phyloP scores from a whole-genome alignment of 1,140 invertebrate genomes.

The Agrilus planipennis region DNA sequence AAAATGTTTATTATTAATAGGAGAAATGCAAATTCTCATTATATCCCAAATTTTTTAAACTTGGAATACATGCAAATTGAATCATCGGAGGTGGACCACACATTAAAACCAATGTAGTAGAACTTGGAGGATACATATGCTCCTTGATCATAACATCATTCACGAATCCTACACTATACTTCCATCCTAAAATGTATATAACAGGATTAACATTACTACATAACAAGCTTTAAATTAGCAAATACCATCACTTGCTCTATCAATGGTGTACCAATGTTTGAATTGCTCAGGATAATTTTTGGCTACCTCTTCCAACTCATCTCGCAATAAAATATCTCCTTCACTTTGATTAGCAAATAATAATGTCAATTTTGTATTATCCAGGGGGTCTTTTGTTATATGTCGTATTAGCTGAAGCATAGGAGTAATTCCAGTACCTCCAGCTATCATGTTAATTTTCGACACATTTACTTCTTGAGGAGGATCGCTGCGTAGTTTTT shows the following conservation, averaged over 20 bases:
- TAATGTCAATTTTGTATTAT: constrained; percentile 69
- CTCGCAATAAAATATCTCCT: constrained; percentile 84
- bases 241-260: constrained; percentile 67
- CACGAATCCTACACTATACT: constrained; percentile 85
- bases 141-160: constrained; percentile 83
- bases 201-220: background rate
- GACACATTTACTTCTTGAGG: constrained; percentile 52
- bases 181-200: constrained; percentile 60
- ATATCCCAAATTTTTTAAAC: constrained; percentile 86
- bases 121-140: constrained; percentile 70
- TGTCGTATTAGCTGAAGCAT: constrained; percentile 89
- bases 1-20: no score
- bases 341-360: constrained; percentile 97
- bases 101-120: constrained; percentile 77
- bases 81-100: constrained; percentile 99
- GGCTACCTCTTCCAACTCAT: constrained; percentile 77
- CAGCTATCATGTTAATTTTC: constrained; percentile 70
- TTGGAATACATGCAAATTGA: constrained; percentile 91
- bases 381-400: constrained; percentile 67
- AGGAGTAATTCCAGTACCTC: constrained; percentile 87
- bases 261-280: constrained; percentile 89
- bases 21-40: constrained; percentile 68
- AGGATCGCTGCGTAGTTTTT: constrained; percentile 78
- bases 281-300: constrained; percentile 66
- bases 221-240: background rate